Base-by-base conservation (phyloP, 2,113 vertebrate genomes). In the Acanthochromis polyacanthus region DNA sequence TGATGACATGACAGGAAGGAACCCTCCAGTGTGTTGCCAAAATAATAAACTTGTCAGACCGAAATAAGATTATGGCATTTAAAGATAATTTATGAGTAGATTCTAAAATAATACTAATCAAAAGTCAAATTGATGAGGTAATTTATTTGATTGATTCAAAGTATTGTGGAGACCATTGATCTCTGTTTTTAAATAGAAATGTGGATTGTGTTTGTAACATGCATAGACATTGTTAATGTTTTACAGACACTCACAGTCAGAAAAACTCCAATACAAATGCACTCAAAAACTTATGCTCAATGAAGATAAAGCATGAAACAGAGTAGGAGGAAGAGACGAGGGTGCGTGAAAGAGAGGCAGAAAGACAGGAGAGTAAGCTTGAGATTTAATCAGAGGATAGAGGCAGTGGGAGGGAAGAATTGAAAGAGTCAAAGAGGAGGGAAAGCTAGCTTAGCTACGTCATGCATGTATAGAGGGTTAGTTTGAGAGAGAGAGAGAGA, bases 371-470 rank as follows among this genome's bases (percentile, higher is more conserved):
- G 16, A 62, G 51, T 0, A 14, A 63, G 58, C 2, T n/a, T 30
- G 70, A 61, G 19, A 20, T 56, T 73, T 52, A 69, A 74, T 80
- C 56, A 60, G 51, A 55, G 45, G 23, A 23, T 65, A 46, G 52
- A 65, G 48, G 71, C 9, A 62, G 69, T 59, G 1, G 55, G 60
- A 72, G 51, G 62, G 36, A 75, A 55, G 69, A 68, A 57, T 73
- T 61, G 20, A 63, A 74, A 63, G 66, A 30, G 74, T 69, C 30
- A 69, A 59, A 84, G 78, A 70, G 25, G 66, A 70, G 67, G 11
- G 40, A 53, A 62, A 68, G 68, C 77, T 51, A 64, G 84, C 82
- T 74, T 70, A 72, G 84, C 69, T 61, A 75, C 76, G 74, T 82
- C 60, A 87, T 53, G 84, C 62, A 83, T 88, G 66, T 73, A 53